Percentiles rank a stretch among this genome's conserved stretches.
Conservation (phyloP, 2,113 vertebrate species). For the Perca schrenkii region DNA sequence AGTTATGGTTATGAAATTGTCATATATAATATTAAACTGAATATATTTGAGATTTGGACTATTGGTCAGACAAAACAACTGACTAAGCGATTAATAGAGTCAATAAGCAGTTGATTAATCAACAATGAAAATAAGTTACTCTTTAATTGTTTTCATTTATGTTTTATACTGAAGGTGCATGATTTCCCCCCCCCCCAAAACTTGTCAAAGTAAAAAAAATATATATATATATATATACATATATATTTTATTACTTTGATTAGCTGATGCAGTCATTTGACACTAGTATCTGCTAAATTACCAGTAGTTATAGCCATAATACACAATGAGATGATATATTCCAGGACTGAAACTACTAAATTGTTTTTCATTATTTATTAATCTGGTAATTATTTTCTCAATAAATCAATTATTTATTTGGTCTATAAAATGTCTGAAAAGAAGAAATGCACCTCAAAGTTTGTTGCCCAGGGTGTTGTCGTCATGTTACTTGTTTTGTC, state of each 20-base stretch:
- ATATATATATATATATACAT: background rate
- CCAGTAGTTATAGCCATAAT: background rate
- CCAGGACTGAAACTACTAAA: background rate
- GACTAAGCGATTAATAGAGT: no score
- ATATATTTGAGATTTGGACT: constrained; percentile 1
- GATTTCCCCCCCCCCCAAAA: no score
- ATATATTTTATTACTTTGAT: background rate
- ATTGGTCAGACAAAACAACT: background rate
- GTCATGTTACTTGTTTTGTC: background rate
- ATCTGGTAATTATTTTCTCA: background rate
- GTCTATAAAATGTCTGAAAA: background rate
- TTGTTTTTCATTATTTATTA: background rate
- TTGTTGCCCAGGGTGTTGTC: background rate
- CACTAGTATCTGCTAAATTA: background rate
- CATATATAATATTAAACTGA: background rate
- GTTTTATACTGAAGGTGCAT: background rate
- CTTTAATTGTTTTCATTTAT: no score
- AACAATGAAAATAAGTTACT: no score
- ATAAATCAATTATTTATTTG: background rate
- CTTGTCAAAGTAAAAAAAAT: background rate
- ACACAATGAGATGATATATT: background rate
- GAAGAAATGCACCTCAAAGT: background rate
- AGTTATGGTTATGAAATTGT: background rate
- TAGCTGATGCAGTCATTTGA: background rate
- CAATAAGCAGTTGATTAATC: no score